These are phyloP conservation scores for Polietes domitor DNA, from an alignment of 2,888 invertebrate genomes.

Conservation along the genomic window DNA sequence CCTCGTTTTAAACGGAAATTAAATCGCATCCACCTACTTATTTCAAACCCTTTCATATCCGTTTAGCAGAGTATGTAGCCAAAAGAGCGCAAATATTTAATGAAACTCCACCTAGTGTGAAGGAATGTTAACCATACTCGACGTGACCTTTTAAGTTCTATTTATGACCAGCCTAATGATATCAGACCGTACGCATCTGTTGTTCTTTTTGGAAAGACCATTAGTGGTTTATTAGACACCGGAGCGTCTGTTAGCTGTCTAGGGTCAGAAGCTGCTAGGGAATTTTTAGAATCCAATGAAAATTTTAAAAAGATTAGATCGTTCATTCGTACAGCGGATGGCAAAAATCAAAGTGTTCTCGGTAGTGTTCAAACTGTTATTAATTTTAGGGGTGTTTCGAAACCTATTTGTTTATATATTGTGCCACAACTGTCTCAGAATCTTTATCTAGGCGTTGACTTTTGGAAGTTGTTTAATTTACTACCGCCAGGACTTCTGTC, in stretches of 20 bases:
- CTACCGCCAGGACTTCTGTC: slow-evolving; percentile 7
- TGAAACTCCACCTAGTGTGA: no score
- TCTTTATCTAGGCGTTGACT: slow-evolving; percentile 54
- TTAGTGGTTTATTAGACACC: slow-evolving; percentile 32
- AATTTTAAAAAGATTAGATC: slow-evolving; percentile 17
- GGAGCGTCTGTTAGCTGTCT: slow-evolving; percentile 58
- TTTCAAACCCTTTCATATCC: no score
- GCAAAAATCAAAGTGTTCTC: slow-evolving; percentile 23
- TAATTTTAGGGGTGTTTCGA: not conserved
- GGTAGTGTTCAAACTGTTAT: slow-evolving; percentile 20
- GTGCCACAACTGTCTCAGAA: slow-evolving; percentile 46
- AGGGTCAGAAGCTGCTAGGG: slow-evolving; percentile 9
- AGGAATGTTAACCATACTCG: no score
- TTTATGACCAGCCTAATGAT: no score
- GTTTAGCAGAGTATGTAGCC: no score
- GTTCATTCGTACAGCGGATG: slow-evolving; percentile 41
- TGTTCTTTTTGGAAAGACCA: no score
- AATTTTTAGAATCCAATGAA: slow-evolving; percentile 11
- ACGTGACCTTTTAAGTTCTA: no score
- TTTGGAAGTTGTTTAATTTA: slow-evolving; percentile 49
- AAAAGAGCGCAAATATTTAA: no score
- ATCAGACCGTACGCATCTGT: no score
- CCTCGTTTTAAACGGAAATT: no score
- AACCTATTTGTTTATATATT: slow-evolving; percentile 22
- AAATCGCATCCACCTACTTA: no score